Conservation (phyloP, 2,888 invertebrate genomes). For the Apamea crenata region DNA sequence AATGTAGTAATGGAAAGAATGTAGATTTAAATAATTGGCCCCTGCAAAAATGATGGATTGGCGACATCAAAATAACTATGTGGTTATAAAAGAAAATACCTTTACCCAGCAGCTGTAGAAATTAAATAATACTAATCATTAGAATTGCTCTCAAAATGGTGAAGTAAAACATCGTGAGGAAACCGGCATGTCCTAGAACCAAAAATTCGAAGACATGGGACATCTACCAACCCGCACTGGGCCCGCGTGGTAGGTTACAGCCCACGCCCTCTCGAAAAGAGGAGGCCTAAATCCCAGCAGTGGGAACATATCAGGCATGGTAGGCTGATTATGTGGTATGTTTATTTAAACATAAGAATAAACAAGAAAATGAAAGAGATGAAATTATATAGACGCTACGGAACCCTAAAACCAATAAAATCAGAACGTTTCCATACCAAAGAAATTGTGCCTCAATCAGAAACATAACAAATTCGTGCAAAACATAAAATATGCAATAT, state of each 20-base stretch:
- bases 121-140: neutral
- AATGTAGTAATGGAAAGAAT: neutral
- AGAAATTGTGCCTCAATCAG: constrained; percentile 53
- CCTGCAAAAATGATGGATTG: neutral
- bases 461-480: constrained; percentile 35
- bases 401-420: constrained; percentile 26
- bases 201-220: neutral
- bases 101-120: no score
- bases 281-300: neutral
- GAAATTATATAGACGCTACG: neutral
- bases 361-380: neutral
- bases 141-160: neutral
- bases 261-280: neutral
- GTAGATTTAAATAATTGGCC: neutral
- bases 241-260: neutral
- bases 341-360: neutral
- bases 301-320: no score
- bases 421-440: constrained; percentile 28
- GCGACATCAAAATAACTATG: neutral
- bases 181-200: neutral
- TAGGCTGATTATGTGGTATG: neutral
- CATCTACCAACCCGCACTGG: neutral
- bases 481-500: constrained; percentile 59
- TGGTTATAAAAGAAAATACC: neutral
- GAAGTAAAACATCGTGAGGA: neutral